Evolutionary conservation across 1,140 invertebrate species (phyloP), one percentile per base, ranked within the genome.

Genomic region (Tetramorium parvispinum): DNA sequence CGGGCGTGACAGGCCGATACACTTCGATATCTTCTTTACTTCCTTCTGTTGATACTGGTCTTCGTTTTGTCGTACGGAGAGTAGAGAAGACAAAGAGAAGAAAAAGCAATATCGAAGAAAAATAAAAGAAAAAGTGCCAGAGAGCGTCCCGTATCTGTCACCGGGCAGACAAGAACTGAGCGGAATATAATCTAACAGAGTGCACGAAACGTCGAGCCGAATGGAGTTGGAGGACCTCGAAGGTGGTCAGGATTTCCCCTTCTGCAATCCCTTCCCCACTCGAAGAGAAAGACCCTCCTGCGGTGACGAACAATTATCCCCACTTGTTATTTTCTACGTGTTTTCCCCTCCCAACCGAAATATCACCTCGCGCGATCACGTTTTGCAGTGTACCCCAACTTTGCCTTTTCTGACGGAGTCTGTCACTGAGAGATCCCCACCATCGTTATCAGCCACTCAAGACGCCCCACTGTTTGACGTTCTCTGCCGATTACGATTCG

Each of bases 201-300:
- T 79, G 82, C 81, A 85, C 68, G 83, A 88, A 91, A 92, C 87
- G 82, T 86, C 65, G 57, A 79, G 66, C 49, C 88, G 87, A 92
- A 91, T 85, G 89, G 63, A 82, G 85, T 77, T 73, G 65, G 85
- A 90, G 91, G 87, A 91, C 90, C 91, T 87, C 83, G 68, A 89
- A 93, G 93, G 93, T 94, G 92, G 90, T 91, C 91, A 90, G 88
- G 85, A 90, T 87, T 92, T 88, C 86, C 89, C 93, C 92, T 89
- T 85, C 86, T 83, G 65, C 59, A 83, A 78, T 86, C 24, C 55
- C 75, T 57, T 89, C 66, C 68, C 79, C 85, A 55, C 63, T 18
- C 78, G 27, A 18, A n/a, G 43, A 49, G 32, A 32, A 32, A 32
- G 46, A 46, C 21, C 21, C 70, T 75, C 70, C 73, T 85, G 63